These are phyloP conservation scores for Pyxicephalus adspersus DNA, from an alignment of 2,113 vertebrate species.

Conservation along the genomic window DNA sequence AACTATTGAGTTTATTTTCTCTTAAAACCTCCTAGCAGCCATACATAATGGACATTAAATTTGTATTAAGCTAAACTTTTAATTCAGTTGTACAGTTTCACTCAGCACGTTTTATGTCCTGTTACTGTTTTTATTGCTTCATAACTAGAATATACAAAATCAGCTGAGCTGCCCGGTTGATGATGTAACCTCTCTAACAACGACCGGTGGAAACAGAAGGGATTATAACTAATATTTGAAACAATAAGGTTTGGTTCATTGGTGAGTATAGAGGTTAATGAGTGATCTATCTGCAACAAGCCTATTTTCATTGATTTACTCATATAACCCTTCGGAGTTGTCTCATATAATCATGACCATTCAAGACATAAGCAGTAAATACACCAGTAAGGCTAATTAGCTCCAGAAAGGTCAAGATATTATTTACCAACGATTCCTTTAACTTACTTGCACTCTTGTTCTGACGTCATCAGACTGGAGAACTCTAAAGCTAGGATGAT, in stretches of 20 bases:
- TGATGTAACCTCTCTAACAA: background rate
- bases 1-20: too few relatives aligned
- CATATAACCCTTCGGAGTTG: background rate
- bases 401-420: background rate
- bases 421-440: background rate
- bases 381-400: background rate
- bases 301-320: conserved; percentile 1
- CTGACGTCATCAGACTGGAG: too few relatives aligned
- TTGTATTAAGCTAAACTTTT: too few relatives aligned
- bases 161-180: background rate
- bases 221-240: background rate
- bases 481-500: too few relatives aligned
- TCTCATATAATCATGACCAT: conserved; percentile 1
- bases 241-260: background rate
- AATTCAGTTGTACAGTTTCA: background rate
- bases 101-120: background rate
- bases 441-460: background rate
- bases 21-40: too few relatives aligned
- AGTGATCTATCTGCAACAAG: background rate
- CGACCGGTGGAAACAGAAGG: background rate
- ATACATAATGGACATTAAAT: too few relatives aligned
- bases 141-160: background rate
- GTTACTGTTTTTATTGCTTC: background rate
- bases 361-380: background rate
- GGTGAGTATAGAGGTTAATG: background rate